Base-by-base conservation (phyloP, 2,888 invertebrate genomes). In the Aphodius granarius region DNA sequence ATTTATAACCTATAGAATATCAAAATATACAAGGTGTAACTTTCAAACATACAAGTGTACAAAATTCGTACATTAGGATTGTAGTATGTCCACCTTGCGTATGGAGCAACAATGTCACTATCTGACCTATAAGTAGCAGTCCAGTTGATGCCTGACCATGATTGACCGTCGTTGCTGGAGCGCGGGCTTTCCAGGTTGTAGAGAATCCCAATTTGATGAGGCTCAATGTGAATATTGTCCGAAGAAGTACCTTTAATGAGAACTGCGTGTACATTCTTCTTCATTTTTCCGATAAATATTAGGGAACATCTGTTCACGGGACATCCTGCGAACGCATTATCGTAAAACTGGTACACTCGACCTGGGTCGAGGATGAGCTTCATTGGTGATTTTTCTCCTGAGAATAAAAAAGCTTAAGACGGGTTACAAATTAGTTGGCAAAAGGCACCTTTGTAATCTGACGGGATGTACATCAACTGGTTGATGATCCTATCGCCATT, bases 101-200 rank as follows among this genome's bases (percentile, higher is more conserved):
- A 98, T 0, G 98, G 98, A 0, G 98, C 95, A 15, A 98, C 98
- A 79, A 98, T 93, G 84, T 98, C 97, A 19, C 97, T 97, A 86
- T 98, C 98, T 75, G 92, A 92, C 78, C 98, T 90, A 86, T 98
- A 98, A 0, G 97, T 98, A 0, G 98, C 95, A 6, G 98, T 98
- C 97, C 98, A 98, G 89, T 98, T 98, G 87, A 98, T 94, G 2
- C 94, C 91, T 83, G 93, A 92, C n/a, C 78, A 66, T 43, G 76
- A 77, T 92, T 93, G 93, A 73, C 94, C 89, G 73, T 93, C 93
- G 80, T 96, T 95, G n/a, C 98, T 97, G 87, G 98, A 97, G 87
- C 97, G 95, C 0, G 98, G 98, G 86, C 97, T 97, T 86, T 98
- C 98, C 79, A 98, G 88, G 87, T 97, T 93, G 88, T 97, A 98